A percentile compares a stretch with the other conserved stretches of the same genome.
phyloP scores from a whole-genome alignment of 1,140 invertebrate species.

The Diabrotica undecimpunctata region DNA sequence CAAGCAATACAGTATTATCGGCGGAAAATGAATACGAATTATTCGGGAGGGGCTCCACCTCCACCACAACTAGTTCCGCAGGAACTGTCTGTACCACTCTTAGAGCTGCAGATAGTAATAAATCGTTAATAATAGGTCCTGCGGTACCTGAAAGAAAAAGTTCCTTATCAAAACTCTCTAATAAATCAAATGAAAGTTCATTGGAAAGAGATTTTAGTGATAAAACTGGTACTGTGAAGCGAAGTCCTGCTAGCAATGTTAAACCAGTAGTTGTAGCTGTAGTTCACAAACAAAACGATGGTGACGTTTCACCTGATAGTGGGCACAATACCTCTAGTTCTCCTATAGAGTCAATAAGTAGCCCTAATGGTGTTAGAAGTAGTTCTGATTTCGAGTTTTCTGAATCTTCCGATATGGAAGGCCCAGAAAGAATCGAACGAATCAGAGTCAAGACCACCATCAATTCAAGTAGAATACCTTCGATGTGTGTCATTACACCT shows the following conservation, averaged over 20 bases:
- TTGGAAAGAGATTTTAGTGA: slow-evolving; percentile 57
- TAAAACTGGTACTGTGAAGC: slow-evolving; percentile 56
- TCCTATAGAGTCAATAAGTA: slow-evolving; percentile 68
- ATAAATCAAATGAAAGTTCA: slow-evolving; percentile 50
- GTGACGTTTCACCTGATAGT: slow-evolving; percentile 70
- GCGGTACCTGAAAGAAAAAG: slow-evolving; percentile 74
- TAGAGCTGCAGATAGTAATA: slow-evolving; percentile 57
- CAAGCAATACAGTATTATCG: slow-evolving; percentile 57
- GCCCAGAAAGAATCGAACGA: slow-evolving; percentile 76
- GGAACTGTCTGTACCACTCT: slow-evolving; percentile 82
- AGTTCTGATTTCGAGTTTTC: slow-evolving; percentile 71
- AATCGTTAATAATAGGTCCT: slow-evolving; percentile 59
- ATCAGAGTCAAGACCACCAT: slow-evolving; percentile 83
- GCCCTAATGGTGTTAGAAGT: slow-evolving; percentile 63
- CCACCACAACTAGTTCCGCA: slow-evolving; percentile 84
- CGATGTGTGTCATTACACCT: slow-evolving; percentile 88
- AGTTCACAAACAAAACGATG: slow-evolving; percentile 61
- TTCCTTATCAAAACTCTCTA: slow-evolving; percentile 54
- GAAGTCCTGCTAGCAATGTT: slow-evolving; percentile 50
- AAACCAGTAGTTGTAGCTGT: slow-evolving; percentile 53
- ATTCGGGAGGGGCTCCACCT: slow-evolving; percentile 83
- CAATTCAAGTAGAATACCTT: slow-evolving; percentile 81
- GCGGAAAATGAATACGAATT: slow-evolving; percentile 85
- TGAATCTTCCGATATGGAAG: slow-evolving; percentile 81
- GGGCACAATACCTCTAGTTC: slow-evolving; percentile 78